Evolutionary conservation across 2,113 vertebrate species (phyloP).

Genomic region (Thalassoma bifasciatum): DNA sequence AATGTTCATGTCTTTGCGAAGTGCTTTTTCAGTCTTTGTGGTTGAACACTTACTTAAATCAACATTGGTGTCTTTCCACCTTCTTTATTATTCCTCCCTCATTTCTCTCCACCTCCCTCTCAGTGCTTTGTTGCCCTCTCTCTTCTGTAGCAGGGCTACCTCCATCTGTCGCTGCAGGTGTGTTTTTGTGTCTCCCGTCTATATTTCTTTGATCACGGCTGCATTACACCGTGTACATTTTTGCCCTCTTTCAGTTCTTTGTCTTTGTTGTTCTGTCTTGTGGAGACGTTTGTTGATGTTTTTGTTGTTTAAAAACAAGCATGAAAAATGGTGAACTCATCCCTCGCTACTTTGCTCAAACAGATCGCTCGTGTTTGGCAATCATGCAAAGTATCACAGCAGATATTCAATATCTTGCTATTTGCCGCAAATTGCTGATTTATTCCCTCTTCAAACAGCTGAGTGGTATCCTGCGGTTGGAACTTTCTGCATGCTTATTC

Average conservation of each 20-base stretch:
- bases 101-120: constrained; percentile 19
- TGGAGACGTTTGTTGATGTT: constrained; percentile 53
- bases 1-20: constrained; percentile 24
- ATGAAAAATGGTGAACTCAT: constrained; percentile 51
- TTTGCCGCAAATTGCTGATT: constrained; percentile 44
- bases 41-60: constrained; percentile 49
- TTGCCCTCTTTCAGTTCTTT: constrained; percentile 60
- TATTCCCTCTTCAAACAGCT: constrained; percentile 54
- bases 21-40: constrained; percentile 18
- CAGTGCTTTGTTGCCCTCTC: constrained; percentile 25
- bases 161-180: constrained; percentile 71
- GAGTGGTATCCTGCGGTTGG: constrained; percentile 39
- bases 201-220: constrained; percentile 68
- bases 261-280: constrained; percentile 63
- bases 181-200: constrained; percentile 53
- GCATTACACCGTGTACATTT: constrained; percentile 51
- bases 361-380: constrained; percentile 50
- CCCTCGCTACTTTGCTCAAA: constrained; percentile 51
- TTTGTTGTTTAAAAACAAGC: constrained; percentile 52
- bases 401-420: constrained; percentile 48
- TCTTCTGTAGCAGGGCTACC: constrained; percentile 42
- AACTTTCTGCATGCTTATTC: constrained; percentile 33
- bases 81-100: constrained; percentile 60
- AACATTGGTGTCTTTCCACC: constrained; percentile 33
- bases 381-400: constrained; percentile 51